These are phyloP conservation scores for Metellina segmentata DNA, from an alignment of 2,888 invertebrate species.

Conservation along the genomic window DNA sequence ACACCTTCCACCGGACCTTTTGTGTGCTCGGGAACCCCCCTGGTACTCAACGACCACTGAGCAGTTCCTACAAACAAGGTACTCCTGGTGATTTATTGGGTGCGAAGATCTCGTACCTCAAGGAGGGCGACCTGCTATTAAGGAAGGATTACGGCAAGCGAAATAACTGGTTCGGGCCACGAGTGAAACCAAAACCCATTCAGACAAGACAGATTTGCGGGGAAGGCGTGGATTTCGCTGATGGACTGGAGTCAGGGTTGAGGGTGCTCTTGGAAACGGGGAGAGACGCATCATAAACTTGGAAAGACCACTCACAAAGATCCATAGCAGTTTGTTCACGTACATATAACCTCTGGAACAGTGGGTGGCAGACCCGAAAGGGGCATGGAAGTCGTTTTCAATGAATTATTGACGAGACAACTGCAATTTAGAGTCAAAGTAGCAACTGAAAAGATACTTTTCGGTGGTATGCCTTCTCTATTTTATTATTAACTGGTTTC, in stretches of 20 bases:
- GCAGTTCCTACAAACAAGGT: slow-evolving; percentile 42
- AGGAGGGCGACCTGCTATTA: background rate
- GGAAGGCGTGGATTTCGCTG: slow-evolving; percentile 6
- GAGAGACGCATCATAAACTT: no score
- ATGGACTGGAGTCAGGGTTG: background rate
- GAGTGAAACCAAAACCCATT: background rate
- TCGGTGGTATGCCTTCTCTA: no score
- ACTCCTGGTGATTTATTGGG: slow-evolving; percentile 42
- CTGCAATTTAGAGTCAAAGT: no score
- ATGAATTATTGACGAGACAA: no score
- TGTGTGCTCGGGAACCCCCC: slow-evolving; percentile 5
- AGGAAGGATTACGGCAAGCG: background rate
- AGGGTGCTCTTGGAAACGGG: background rate
- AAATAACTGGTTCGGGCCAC: background rate
- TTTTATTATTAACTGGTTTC: no score
- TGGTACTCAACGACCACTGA: background rate
- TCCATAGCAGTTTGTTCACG: no score
- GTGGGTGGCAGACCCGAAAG: no score
- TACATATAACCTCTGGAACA: no score
- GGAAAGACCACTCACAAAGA: no score
- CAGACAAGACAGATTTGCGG: slow-evolving; percentile 36
- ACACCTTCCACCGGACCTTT: slow-evolving; percentile 2
- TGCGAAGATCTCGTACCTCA: slow-evolving; percentile 5
- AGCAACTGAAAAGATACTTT: no score
- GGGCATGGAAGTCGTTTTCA: no score